phyloP scores from a whole-genome alignment of 30 jellyfish, hydroid and myxozoan species.

The Sanderia malayensis region DNA sequence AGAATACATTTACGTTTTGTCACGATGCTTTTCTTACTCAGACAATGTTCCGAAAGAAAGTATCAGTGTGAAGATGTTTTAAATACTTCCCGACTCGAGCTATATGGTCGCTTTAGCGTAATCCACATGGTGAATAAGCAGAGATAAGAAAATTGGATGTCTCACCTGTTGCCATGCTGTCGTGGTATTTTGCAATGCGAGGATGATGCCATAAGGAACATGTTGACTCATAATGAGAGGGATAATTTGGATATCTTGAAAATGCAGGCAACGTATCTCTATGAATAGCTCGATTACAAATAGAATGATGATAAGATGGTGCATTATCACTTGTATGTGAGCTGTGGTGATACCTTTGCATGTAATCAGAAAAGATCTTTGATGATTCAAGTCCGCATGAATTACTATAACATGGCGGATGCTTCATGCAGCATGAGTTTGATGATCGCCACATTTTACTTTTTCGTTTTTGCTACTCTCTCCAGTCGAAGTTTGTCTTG shows the following conservation, averaged over 20 bases:
- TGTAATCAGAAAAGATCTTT: slow-evolving; percentile 48
- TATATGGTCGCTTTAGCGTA: too few species aligned
- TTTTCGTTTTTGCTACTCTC: neutral
- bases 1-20: too few species aligned
- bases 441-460: slow-evolving; percentile 57
- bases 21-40: too few species aligned
- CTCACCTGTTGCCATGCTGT: slow-evolving; percentile 33
- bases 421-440: slow-evolving; percentile 49
- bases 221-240: slow-evolving; percentile 40
- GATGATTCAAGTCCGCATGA: slow-evolving; percentile 53
- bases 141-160: too few species aligned
- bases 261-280: slow-evolving; percentile 26
- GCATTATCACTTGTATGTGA: slow-evolving; percentile 28
- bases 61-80: too few species aligned
- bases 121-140: too few species aligned
- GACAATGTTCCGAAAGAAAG: too few species aligned
- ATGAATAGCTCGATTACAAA: slow-evolving; percentile 36
- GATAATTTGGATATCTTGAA: slow-evolving; percentile 32
- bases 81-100: too few species aligned
- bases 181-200: slow-evolving; percentile 46
- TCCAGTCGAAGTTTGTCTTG: neutral
- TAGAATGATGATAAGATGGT: slow-evolving; percentile 22
- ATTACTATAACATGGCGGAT: slow-evolving; percentile 62
- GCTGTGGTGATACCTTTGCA: slow-evolving; percentile 51
- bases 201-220: slow-evolving; percentile 57